Percentiles rank a stretch among this genome's conserved stretches.
These are phyloP conservation scores for Ellobius talpinus DNA, from an alignment of 2,113 vertebrate genomes.

Conservation along the genomic window DNA sequence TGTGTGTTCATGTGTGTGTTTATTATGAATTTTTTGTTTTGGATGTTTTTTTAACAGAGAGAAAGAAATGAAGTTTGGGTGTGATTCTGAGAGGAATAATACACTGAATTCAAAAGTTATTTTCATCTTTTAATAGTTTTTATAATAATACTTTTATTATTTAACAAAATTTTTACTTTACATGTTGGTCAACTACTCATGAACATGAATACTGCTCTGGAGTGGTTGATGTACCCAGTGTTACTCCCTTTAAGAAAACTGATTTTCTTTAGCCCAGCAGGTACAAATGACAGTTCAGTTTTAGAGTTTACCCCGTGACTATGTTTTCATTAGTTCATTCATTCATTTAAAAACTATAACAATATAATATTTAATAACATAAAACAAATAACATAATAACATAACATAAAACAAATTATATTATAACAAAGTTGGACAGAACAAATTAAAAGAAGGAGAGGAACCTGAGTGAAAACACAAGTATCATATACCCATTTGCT, in stretches of 20 bases:
- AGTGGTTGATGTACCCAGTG: not conserved
- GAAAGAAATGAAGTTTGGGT: not conserved
- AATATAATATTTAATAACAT: not conserved
- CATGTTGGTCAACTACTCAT: not conserved
- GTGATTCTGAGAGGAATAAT: not conserved
- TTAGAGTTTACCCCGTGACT: not conserved
- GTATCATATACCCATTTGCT: not conserved
- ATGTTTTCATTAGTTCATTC: not conserved
- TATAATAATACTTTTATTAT: not conserved
- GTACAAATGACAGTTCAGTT: not conserved
- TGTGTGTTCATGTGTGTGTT: not conserved
- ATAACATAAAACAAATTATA: not conserved
- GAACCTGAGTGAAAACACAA: not conserved
- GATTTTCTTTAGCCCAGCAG: accelerated
- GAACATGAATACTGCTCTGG: not conserved
- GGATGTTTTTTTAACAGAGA: not conserved
- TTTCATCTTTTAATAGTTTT: not conserved
- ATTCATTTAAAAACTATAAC: not conserved
- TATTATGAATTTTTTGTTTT: not conserved
- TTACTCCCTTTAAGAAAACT: not conserved
- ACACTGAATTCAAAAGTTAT: not conserved
- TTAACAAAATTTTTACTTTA: not conserved
- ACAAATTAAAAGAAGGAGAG: not conserved
- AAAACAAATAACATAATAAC: not conserved
- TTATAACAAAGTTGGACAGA: not conserved